phyloP scores from a whole-genome alignment of 2,888 invertebrate genomes.

The Rhamnusium bicolor region DNA sequence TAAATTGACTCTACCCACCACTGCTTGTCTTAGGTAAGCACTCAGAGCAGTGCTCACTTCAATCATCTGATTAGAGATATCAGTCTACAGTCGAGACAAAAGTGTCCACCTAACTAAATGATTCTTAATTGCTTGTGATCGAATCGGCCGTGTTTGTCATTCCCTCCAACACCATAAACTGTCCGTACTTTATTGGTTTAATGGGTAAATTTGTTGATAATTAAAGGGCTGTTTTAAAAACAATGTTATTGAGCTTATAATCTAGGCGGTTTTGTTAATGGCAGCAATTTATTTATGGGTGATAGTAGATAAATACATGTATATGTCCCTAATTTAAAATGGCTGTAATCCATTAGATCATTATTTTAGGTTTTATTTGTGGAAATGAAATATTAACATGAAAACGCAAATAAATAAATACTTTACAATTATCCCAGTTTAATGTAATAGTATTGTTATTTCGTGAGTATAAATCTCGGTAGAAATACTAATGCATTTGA shows the following conservation, averaged over 20 bases:
- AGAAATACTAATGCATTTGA: too few species aligned
- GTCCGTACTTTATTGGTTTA: slow-evolving; percentile 38
- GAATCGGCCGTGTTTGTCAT: slow-evolving; percentile 45
- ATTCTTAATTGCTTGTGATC: slow-evolving; percentile 50
- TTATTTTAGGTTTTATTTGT: neutral
- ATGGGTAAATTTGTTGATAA: slow-evolving; percentile 28
- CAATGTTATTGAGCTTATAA: neutral
- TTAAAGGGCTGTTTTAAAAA: neutral
- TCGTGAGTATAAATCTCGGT: too few species aligned
- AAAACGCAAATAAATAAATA: neutral
- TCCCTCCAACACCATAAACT: slow-evolving; percentile 31
- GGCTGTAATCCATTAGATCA: too few species aligned
- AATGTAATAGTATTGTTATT: neutral
- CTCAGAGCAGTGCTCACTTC: slow-evolving; percentile 32
- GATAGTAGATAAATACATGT: too few species aligned
- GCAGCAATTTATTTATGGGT: neutral
- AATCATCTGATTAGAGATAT: slow-evolving; percentile 42
- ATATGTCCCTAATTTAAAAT: too few species aligned
- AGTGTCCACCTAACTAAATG: slow-evolving; percentile 49
- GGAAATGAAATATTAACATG: neutral
- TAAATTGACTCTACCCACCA: neutral
- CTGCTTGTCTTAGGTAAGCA: slow-evolving; percentile 21
- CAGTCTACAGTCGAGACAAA: slow-evolving; percentile 32
- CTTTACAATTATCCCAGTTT: neutral
- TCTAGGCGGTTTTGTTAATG: neutral